Evolutionary conservation across 2,888 invertebrate species (phyloP).

Genomic region (Drosophila helvetica): DNA sequence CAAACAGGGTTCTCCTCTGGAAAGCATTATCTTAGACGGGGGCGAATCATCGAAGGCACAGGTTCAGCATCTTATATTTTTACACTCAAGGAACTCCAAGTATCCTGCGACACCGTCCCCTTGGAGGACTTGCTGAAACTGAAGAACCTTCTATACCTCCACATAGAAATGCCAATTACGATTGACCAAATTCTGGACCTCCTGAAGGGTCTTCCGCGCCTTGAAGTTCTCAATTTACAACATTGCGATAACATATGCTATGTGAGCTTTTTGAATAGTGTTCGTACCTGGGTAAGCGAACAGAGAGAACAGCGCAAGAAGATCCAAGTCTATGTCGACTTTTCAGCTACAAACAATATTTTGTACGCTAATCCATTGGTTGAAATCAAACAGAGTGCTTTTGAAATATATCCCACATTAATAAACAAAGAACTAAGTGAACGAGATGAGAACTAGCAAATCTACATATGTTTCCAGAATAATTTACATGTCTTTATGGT

Average conservation of each 20-base stretch:
- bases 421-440: slow-evolving; percentile 7
- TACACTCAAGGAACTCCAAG: too few species aligned
- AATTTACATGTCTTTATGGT: too few species aligned
- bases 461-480: too few species aligned
- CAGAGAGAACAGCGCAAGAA: background rate
- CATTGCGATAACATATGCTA: background rate
- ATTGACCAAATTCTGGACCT: too few species aligned
- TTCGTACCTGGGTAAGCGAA: background rate
- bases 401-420: background rate
- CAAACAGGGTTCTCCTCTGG: background rate
- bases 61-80: too few species aligned
- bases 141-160: too few species aligned
- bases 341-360: background rate
- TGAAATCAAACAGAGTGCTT: background rate
- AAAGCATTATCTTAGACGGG: too few species aligned
- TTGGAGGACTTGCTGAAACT: too few species aligned
- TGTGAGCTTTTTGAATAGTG: background rate
- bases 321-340: slow-evolving; percentile 10
- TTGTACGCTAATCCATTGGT: background rate
- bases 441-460: background rate
- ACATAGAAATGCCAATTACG: too few species aligned
- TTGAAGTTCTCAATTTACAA: background rate
- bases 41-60: too few species aligned
- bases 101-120: too few species aligned
- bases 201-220: too few species aligned